phyloP scores from a whole-genome alignment of 2,888 invertebrate genomes.

The Parasteatoda lunata region DNA sequence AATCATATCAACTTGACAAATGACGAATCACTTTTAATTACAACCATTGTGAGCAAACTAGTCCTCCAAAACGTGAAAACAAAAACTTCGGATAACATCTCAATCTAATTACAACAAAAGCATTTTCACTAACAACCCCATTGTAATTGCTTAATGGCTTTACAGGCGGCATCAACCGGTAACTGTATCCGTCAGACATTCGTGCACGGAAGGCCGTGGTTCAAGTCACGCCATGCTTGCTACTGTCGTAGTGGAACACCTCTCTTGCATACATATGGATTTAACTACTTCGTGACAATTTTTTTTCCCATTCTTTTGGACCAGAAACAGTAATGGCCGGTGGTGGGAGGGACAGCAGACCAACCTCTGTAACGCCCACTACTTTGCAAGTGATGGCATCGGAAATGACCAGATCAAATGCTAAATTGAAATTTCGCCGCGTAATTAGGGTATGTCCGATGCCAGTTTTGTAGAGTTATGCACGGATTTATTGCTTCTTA shows the following conservation, averaged over 20 bases:
- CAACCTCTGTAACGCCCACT: background rate
- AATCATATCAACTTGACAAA: no score
- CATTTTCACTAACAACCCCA: background rate
- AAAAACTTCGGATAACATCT: background rate
- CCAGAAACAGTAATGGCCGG: background rate
- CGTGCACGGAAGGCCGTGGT: background rate
- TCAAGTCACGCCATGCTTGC: background rate
- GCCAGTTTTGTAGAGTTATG: no score
- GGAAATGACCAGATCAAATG: background rate
- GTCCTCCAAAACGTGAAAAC: no score
- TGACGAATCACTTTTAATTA: no score
- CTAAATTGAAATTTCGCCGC: background rate
- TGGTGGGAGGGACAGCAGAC: background rate
- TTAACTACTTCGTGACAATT: background rate
- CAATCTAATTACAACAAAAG: constrained; percentile 17
- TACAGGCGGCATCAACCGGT: background rate
- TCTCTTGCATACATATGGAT: background rate
- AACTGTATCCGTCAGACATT: constrained; percentile 1
- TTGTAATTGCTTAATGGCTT: background rate
- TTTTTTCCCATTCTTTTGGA: background rate
- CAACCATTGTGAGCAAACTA: no score
- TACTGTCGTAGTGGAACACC: background rate
- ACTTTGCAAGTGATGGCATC: background rate
- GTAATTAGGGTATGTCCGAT: no score
- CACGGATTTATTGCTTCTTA: no score